These are phyloP conservation scores for Tuta absoluta DNA, from an alignment of 2,888 invertebrate species.

Conservation along the genomic window DNA sequence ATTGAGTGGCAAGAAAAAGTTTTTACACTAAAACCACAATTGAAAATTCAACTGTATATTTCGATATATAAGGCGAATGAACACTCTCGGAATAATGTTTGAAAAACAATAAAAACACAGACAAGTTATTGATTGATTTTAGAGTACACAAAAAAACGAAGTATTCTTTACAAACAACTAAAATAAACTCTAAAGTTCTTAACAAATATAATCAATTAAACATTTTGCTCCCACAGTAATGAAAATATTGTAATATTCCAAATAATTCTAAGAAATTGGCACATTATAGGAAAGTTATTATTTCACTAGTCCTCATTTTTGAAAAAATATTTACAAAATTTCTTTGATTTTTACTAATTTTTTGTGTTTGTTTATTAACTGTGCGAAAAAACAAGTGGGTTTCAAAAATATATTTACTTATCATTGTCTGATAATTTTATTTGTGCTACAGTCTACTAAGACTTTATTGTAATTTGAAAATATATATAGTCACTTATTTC, in stretches of 20 bases:
- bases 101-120: too few relatives aligned
- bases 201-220: slow-evolving; percentile 44
- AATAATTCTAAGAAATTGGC: slow-evolving; percentile 42
- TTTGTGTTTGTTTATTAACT: slow-evolving; percentile 10
- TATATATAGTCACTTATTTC: background rate
- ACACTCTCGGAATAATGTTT: background rate
- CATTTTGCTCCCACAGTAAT: slow-evolving; percentile 38
- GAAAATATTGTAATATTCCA: slow-evolving; percentile 29
- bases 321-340: slow-evolving; percentile 35
- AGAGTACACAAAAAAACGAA: background rate
- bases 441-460: slow-evolving; percentile 33
- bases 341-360: background rate
- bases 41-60: background rate
- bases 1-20: slow-evolving; percentile 22
- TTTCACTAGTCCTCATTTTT: slow-evolving; percentile 32
- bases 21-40: slow-evolving; percentile 1
- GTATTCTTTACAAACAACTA: slow-evolving; percentile 34
- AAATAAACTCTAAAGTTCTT: slow-evolving; percentile 54
- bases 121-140: background rate
- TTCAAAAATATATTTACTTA: slow-evolving; percentile 26
- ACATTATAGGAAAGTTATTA: slow-evolving; percentile 40
- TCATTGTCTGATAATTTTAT: slow-evolving; percentile 14
- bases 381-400: slow-evolving; percentile 46
- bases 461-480: background rate
- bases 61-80: background rate